Base-by-base conservation (phyloP, 2,888 invertebrate species). In the Drosophila emarginata region DNA sequence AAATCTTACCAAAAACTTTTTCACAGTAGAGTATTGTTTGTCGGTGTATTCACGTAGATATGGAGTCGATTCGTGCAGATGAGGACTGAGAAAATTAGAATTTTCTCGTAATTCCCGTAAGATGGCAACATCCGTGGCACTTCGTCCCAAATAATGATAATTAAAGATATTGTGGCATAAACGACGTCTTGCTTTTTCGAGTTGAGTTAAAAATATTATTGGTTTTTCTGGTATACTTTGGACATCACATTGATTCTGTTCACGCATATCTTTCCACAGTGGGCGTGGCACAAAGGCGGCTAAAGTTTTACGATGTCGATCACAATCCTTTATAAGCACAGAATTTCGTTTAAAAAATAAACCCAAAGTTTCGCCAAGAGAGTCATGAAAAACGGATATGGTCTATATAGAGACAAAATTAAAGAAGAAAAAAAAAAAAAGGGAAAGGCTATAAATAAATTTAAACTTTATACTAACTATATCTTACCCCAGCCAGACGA, bases 261-360 rank as follows among this genome's bases (percentile, higher is more conserved):
- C 88, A 9, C 69, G 78, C n/a, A 86, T 60, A 26, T 80, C 76
- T 64, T 89, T 89, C 90, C 90, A 91, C 0, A 88, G 61, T 0
- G 89, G 89, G 12, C 85, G 82, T 0, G 68, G 54, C 56, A 84
- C 82, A 2, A 21, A 58, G 32, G 57, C 73, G 26, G 28, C 77
- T 12, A 18, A 56, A 4, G 53, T 28, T 32, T 56, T 36, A 15
- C 65, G 70, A 0, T 50, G 14, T 0, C 61, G 61, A 1, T 21
- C 45, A 5, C 64, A 12, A 0, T 68, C 67, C 28, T 26, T 11
- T 0, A 74, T 12, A 23, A 53, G 4, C 0, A 76, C 74, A 11
- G 76, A 72, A 66, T 88, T 78, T 54, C 82, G 60, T 7, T 80
- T 61, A 60, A 91, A 70, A 32, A 91, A 91, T 0, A 82, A 79